A percentile compares a stretch with the other conserved stretches of the same genome.
These are phyloP conservation scores for Andrena bucephala DNA, from an alignment of 2,888 invertebrate genomes.

Conservation along the genomic window DNA sequence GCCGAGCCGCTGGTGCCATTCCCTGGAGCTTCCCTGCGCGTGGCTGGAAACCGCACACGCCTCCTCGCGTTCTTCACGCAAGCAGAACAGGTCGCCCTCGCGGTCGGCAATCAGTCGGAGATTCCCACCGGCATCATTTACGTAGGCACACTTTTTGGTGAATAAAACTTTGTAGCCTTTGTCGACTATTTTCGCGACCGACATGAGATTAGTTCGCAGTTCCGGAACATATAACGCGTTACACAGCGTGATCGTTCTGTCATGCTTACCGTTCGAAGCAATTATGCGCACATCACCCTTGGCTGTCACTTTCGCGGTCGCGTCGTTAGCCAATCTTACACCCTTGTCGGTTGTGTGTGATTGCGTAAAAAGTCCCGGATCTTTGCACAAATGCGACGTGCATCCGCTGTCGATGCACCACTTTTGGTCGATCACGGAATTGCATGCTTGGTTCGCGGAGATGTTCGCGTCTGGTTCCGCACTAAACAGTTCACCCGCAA, in stretches of 20 bases:
- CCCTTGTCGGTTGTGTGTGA: background rate
- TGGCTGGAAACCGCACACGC: background rate
- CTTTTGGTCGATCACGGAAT: background rate
- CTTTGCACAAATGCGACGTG: constrained; percentile 51
- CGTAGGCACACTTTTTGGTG: background rate
- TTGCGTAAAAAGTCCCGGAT: background rate
- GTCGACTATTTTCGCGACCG: constrained; percentile 8
- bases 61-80: background rate
- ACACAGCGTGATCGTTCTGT: background rate
- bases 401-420: constrained; percentile 29
- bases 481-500: background rate
- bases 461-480: background rate
- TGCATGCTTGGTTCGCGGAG: background rate
- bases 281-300: constrained; percentile 10
- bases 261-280: background rate
- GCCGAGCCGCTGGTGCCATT: background rate
- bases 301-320: background rate
- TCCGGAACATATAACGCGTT: background rate
- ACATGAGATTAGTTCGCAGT: background rate
- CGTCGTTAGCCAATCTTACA: constrained; percentile 12
- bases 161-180: background rate
- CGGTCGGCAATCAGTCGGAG: background rate
- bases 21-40: background rate
- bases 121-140: background rate
- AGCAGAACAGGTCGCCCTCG: background rate